Evolutionary conservation across 2,797 vertebrate genomes (phyloP).

Genomic region (Acanthiza pusilla): DNA sequence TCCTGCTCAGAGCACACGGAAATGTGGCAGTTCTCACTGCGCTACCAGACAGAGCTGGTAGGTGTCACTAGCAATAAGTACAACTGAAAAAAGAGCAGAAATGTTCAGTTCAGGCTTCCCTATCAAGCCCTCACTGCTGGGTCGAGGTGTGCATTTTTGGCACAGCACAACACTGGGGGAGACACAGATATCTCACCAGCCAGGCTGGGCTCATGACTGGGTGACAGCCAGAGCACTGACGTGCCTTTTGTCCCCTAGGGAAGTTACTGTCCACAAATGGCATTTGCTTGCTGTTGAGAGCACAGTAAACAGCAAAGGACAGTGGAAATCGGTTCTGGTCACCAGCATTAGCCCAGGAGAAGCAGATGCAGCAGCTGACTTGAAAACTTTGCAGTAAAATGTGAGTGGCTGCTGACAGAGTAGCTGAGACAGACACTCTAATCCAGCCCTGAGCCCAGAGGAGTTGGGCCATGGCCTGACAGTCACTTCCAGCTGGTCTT

Average conservation of each 20-base stretch:
- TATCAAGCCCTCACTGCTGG: neutral
- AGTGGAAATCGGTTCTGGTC: neutral
- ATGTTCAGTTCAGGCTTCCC: neutral
- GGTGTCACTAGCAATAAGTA: neutral
- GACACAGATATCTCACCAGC: neutral
- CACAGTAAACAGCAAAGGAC: neutral
- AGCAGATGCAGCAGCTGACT: fast-evolving
- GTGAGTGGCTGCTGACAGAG: neutral
- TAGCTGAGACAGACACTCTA: neutral
- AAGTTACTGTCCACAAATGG: neutral
- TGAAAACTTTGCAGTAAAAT: neutral
- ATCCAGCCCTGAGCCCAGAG: neutral
- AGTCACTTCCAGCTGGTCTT: neutral
- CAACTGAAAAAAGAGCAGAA: neutral
- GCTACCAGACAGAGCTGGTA: neutral
- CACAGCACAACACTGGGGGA: neutral
- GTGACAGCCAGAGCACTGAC: fast-evolving
- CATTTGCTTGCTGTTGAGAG: neutral
- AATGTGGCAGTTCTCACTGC: fast-evolving
- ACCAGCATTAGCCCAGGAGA: neutral
- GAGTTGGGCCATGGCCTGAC: neutral
- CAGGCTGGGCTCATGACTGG: neutral
- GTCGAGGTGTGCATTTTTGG: neutral
- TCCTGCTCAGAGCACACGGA: fast-evolving
- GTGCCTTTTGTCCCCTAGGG: neutral